A percentile compares a stretch with the other conserved stretches of the same genome.
phyloP scores from a whole-genome alignment of 2,113 vertebrate genomes.

The Anolis carolinensis region DNA sequence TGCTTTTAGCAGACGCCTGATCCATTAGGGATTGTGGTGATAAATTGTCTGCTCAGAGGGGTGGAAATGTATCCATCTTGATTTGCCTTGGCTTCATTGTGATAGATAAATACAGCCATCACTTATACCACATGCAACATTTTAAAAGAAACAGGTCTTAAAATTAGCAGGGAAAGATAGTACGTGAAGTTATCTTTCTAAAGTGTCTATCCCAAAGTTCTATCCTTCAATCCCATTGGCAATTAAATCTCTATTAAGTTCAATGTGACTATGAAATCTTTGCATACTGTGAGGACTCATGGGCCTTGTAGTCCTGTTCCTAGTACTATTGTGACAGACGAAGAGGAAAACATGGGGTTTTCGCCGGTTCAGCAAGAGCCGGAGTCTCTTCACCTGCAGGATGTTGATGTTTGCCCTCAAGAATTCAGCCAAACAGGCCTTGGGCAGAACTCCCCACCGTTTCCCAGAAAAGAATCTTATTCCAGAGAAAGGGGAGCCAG shows the following conservation, averaged over 20 bases:
- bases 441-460: no score
- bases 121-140: neutral
- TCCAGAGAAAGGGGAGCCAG: no score
- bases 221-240: neutral
- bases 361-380: no score
- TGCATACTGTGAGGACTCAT: no score
- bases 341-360: no score
- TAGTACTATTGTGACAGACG: no score
- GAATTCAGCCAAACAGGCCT: no score
- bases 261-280: neutral
- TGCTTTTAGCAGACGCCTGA: constrained; percentile 41
- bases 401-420: no score
- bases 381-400: no score
- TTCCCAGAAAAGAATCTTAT: no score
- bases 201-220: neutral
- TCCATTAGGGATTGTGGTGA: constrained; percentile 39
- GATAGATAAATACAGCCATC: neutral
- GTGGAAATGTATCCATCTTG: constrained; percentile 37
- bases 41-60: constrained; percentile 31
- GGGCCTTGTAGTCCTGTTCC: no score
- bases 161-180: neutral
- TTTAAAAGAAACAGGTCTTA: neutral
- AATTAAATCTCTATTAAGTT: neutral
- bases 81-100: constrained; percentile 13
- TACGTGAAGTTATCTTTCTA: neutral